These are phyloP conservation scores for Megalurothrips usitatus DNA, from an alignment of 2,888 invertebrate genomes.

Conservation along the genomic window DNA sequence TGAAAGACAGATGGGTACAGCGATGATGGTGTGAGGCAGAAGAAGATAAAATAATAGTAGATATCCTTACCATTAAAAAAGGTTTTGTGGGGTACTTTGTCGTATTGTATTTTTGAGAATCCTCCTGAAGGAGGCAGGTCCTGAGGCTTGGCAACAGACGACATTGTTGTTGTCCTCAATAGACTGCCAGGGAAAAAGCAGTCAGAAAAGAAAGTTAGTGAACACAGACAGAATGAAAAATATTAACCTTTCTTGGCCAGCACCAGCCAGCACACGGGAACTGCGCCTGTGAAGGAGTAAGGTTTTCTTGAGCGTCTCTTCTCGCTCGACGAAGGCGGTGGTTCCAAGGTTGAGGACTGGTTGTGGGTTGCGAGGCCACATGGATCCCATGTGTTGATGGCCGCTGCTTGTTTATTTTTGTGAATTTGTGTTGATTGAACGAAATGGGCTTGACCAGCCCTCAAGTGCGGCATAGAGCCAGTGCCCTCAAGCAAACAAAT, in stretches of 20 bases:
- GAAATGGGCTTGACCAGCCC: conserved; percentile 42
- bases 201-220: not conserved
- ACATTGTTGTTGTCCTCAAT: not conserved
- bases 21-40: too few relatives aligned
- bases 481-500: conserved; percentile 86
- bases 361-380: not conserved
- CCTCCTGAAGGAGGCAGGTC: conserved; percentile 94
- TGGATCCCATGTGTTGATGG: not conserved
- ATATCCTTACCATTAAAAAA: conserved; percentile 61
- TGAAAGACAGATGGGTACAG: not conserved
- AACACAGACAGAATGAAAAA: not conserved
- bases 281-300: not conserved
- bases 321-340: not conserved
- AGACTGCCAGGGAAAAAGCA: too few relatives aligned
- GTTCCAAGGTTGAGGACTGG: not conserved
- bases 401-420: not conserved
- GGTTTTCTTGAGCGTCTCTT: not conserved
- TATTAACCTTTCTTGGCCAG: not conserved
- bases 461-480: conserved; percentile 66
- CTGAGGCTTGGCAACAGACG: conserved; percentile 51
- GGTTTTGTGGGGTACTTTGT: conserved; percentile 66
- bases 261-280: not conserved
- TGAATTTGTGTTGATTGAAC: not conserved
- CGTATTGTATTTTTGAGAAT: conserved; percentile 69
- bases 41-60: not conserved